Percentiles rank a stretch among this genome's conserved stretches.
phyloP scores from a whole-genome alignment of 2,797 vertebrate species.

The Lithobates pipiens region DNA sequence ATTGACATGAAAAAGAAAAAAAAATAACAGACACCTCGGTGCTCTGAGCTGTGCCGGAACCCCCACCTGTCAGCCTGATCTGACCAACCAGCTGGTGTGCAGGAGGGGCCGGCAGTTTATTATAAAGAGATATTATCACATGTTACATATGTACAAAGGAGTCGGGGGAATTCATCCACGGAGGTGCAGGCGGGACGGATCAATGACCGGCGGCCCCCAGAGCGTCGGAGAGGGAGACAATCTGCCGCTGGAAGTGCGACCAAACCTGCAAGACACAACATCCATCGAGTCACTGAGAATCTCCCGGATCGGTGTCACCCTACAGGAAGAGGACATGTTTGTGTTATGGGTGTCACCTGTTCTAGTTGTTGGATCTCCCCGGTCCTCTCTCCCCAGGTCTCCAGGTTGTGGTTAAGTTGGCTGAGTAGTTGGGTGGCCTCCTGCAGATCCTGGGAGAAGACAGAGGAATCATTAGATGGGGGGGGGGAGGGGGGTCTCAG shows the following conservation, averaged over 20 bases:
- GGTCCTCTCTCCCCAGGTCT: background rate
- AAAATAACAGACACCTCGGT: no score
- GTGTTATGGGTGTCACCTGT: conserved; percentile 6
- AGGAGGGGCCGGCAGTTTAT: no score
- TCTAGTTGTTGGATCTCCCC: background rate
- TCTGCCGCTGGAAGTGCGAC: conserved; percentile 12
- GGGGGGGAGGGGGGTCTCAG: background rate
- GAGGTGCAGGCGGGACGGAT: no score
- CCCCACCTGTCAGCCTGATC: no score
- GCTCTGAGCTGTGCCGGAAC: no score
- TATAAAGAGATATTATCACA: no score
- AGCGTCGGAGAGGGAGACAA: background rate
- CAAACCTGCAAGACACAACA: conserved; percentile 20
- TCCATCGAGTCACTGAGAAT: background rate
- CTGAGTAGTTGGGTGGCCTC: conserved; percentile 1
- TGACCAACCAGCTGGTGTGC: no score
- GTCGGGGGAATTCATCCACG: no score
- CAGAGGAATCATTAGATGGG: background rate
- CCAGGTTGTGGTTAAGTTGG: conserved; percentile 24
- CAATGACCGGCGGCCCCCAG: background rate
- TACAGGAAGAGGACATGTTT: background rate
- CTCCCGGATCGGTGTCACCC: background rate
- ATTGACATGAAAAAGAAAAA: no score
- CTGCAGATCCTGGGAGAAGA: conserved; percentile 6
- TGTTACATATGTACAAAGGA: no score